Base-by-base conservation (phyloP, 2,888 invertebrate species). In the Eledona agricola region DNA sequence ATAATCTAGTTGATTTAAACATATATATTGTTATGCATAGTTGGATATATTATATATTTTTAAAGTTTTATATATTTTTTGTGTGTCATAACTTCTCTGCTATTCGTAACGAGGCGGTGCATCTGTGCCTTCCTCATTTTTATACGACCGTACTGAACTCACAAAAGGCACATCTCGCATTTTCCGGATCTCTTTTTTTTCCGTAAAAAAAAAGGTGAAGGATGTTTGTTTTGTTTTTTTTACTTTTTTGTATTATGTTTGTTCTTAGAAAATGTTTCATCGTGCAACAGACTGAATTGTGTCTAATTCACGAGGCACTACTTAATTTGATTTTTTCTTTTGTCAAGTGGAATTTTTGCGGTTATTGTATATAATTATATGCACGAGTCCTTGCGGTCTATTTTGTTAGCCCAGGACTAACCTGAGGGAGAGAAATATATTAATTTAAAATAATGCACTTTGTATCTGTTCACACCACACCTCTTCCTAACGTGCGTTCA, bases 341-440 rank as follows among this genome's bases (percentile, higher is more conserved):
- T 68, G 60, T 61, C 62, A 64, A 61, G 60, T 61, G 57, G 50
- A 60, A 56, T 62, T 63, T 61, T 66, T 64, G 62, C 64, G 68
- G 65, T 68, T 69, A 62, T 16, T 69, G 60, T 69, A 65, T 64
- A 66, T 59, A 64, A 58, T 55, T 58, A 62, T 62, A 60, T 57
- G 57, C 53, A 57, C 45, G 72, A 72, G 73, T 73, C 74, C 74
- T 73, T 72, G 74, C 68, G 74, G 74, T 75, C 73, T 69, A 71
- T 72, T 73, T 72, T 75, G 74, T 74, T 74, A 74, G 74, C 74
- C 73, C 75, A 74, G 74, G 75, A 74, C 74, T 73, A 74, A 67
- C 70, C 72, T 72, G 75, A 74, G 75, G 75, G 75, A 75, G 74
- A 75, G 74, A 75, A 74, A 71, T 74, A 75, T 72, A 72, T 73